A percentile compares a stretch with the other conserved stretches of the same genome.
Evolutionary conservation across 2,888 invertebrate species (phyloP).

Genomic region (Drosophila mulleri): DNA sequence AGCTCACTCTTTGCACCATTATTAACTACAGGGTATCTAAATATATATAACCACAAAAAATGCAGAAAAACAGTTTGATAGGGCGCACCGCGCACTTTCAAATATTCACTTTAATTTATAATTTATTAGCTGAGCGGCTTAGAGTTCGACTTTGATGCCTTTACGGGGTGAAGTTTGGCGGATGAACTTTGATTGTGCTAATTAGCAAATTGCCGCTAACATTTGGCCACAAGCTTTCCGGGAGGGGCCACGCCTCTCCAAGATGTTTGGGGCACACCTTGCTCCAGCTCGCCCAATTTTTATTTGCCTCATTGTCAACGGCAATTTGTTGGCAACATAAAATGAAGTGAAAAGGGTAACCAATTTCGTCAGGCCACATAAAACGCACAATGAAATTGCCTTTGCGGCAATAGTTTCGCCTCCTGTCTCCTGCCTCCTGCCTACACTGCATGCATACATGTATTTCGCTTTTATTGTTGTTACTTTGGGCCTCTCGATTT

Average conservation of each 20-base stretch:
- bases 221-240: constrained; percentile 16
- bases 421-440: not conserved
- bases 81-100: constrained; percentile 26
- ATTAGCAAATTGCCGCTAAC: constrained; percentile 63
- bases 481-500: constrained; percentile 32
- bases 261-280: not conserved
- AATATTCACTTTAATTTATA: constrained; percentile 79
- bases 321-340: constrained; percentile 65
- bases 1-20: not conserved
- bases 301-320: constrained; percentile 44
- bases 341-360: constrained; percentile 77
- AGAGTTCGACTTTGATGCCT: constrained; percentile 56
- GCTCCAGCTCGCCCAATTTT: not conserved
- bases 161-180: constrained; percentile 34
- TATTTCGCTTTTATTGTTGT: constrained; percentile 67
- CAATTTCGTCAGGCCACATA: constrained; percentile 62
- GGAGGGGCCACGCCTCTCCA: not conserved
- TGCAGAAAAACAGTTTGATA: constrained; percentile 11
- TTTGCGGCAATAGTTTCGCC: constrained; percentile 73
- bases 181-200: constrained; percentile 72
- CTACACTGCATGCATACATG: constrained; percentile 15
- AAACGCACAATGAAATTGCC: constrained; percentile 74
- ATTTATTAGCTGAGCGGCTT: constrained; percentile 57
- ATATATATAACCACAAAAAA: constrained; percentile 1
- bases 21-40: constrained; percentile 20